Evolutionary conservation across 2,888 invertebrate species (phyloP).

Genomic region (Hypselothyrea guttata): DNA sequence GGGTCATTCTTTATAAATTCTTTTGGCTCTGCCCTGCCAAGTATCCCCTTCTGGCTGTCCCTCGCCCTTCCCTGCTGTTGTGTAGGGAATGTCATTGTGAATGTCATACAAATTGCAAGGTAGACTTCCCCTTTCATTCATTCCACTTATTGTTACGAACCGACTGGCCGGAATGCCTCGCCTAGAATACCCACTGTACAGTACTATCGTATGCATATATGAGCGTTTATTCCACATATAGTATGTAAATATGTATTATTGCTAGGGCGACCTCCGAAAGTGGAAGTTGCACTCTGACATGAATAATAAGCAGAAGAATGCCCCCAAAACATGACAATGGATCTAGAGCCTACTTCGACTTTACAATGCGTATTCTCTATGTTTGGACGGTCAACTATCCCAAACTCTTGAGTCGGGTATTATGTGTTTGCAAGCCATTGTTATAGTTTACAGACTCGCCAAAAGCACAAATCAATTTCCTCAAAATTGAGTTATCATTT

Average conservation of each 20-base stretch:
- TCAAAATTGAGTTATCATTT: no score
- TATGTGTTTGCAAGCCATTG: no score
- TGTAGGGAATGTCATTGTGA: constrained; percentile 48
- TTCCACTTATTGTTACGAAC: constrained; percentile 5
- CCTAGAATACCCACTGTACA: constrained; percentile 4
- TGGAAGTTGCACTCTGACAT: constrained; percentile 33
- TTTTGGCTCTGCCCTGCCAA: constrained; percentile 8
- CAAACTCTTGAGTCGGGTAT: no score
- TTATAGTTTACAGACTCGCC: no score
- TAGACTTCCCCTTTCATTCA: neutral
- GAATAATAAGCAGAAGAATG: constrained; percentile 31
- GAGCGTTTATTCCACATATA: no score
- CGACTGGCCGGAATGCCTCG: constrained; percentile 4
- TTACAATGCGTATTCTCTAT: constrained; percentile 1
- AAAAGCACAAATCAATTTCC: no score
- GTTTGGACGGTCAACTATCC: neutral
- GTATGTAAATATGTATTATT: constrained; percentile 1
- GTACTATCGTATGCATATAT: no score
- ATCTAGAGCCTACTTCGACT: neutral
- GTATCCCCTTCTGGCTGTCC: neutral
- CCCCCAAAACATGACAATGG: neutral
- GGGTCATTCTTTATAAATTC: constrained; percentile 52
- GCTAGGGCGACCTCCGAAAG: constrained; percentile 2
- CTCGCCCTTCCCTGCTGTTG: neutral
- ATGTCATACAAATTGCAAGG: constrained; percentile 57